Evolutionary conservation across 2,797 vertebrate species (phyloP).

Genomic region (Diglossa cyanea): DNA sequence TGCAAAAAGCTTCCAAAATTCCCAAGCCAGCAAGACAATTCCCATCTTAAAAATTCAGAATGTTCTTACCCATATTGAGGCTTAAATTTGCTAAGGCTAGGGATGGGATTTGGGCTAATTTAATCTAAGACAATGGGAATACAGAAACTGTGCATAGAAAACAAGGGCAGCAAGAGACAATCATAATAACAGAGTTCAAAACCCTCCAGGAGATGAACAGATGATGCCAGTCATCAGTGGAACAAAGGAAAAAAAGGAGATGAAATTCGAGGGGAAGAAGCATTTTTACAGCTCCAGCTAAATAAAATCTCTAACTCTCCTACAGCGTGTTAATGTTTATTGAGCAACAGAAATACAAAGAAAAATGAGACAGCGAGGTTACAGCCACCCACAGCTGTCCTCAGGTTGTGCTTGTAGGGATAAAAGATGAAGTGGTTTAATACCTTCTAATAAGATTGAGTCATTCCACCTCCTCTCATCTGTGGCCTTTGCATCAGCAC

Average conservation of each 20-base stretch:
- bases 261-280: conserved; percentile 3
- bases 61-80: background rate
- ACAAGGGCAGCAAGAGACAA: conserved; percentile 12
- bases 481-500: background rate
- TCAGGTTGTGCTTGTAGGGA: background rate
- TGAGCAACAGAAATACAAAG: conserved; percentile 31
- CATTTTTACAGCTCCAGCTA: conserved; percentile 20
- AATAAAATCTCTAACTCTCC: conserved; percentile 34
- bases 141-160: conserved; percentile 7
- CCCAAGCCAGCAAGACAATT: background rate
- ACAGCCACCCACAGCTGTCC: conserved; percentile 25
- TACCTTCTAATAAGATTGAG: conserved; percentile 36
- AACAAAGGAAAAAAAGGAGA: conserved; percentile 1
- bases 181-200: conserved; percentile 22
- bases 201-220: conserved; percentile 19
- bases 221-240: background rate
- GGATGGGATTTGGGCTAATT: background rate
- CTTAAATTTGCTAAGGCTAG: background rate
- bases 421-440: conserved; percentile 57
- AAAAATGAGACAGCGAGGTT: background rate
- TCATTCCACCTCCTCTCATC: background rate
- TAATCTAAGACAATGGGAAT: conserved; percentile 16
- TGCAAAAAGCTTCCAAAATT: background rate
- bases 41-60: background rate
- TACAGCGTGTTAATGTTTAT: conserved; percentile 15